Conservation (phyloP, 1,140 invertebrate genomes). For the Latrodectus geometricus region DNA sequence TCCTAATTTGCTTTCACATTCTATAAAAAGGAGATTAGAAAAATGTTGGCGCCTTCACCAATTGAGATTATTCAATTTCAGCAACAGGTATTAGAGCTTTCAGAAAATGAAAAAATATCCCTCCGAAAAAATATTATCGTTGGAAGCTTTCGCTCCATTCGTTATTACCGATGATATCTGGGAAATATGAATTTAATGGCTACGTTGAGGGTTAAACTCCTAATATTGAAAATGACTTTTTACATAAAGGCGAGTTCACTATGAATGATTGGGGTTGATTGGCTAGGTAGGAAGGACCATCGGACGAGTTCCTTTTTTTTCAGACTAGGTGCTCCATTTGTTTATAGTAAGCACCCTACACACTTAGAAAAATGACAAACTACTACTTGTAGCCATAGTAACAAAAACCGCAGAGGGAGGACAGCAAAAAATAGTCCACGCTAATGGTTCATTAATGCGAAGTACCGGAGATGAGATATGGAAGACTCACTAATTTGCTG, state of each 20-base stretch:
- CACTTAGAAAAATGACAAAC: constrained; percentile 59
- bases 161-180: constrained; percentile 22
- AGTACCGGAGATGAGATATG: constrained; percentile 51
- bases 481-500: constrained; percentile 49
- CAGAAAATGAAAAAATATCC: not conserved
- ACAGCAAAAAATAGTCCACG: constrained; percentile 50
- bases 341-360: constrained; percentile 51
- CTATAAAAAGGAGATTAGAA: no score
- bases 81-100: constrained; percentile 37
- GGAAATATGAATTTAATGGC: constrained; percentile 46
- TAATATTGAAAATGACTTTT: constrained; percentile 47
- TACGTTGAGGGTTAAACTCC: not conserved
- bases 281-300: constrained; percentile 41
- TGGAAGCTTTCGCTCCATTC: not conserved
- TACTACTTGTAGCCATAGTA: constrained; percentile 59
- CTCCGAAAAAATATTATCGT: not conserved
- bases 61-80: not conserved
- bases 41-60: not conserved
- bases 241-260: not conserved
- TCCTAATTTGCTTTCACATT: no score
- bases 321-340: constrained; percentile 36
- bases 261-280: constrained; percentile 51
- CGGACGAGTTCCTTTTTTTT: constrained; percentile 39
- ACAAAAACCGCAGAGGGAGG: constrained; percentile 49
- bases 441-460: constrained; percentile 62